These are phyloP conservation scores for Trichomycterus rosablanca DNA, from an alignment of 2,113 vertebrate species.

Conservation along the genomic window DNA sequence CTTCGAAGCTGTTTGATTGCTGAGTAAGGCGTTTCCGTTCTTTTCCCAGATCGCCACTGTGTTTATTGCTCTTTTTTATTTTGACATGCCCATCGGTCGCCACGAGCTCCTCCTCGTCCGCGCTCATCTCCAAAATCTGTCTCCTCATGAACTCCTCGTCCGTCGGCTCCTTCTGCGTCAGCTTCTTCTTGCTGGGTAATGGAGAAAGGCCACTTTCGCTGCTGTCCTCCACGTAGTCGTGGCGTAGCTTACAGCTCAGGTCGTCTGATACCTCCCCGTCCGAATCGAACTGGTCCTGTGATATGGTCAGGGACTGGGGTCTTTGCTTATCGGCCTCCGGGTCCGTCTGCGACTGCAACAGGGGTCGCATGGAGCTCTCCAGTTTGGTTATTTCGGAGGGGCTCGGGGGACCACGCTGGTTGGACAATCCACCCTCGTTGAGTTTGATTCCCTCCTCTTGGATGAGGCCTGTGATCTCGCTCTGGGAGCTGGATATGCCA, in stretches of 20 bases:
- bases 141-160: constrained; percentile 97
- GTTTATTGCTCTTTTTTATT: constrained; percentile 74
- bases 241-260: constrained; percentile 88
- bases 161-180: constrained; percentile 68
- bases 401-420: constrained; percentile 71
- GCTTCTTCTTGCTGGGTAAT: constrained; percentile 73
- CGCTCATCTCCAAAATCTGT: constrained; percentile 97
- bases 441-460: constrained; percentile 87
- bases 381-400: constrained; percentile 89
- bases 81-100: constrained; percentile 67
- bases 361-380: constrained; percentile 83
- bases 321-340: constrained; percentile 62
- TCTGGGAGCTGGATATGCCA: constrained; percentile 91
- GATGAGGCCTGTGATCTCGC: constrained; percentile 89
- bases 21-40: constrained; percentile 82
- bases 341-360: constrained; percentile 73
- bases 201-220: constrained; percentile 91
- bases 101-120: constrained; percentile 89
- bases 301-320: constrained; percentile 87
- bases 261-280: constrained; percentile 93
- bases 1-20: constrained; percentile 78
- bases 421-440: constrained; percentile 73
- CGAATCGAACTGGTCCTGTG: constrained; percentile 78
- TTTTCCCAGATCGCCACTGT: constrained; percentile 75
- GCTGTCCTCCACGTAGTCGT: constrained; percentile 94